Evolutionary conservation across 1,140 invertebrate species (phyloP), one percentile per base, ranked within the genome.

Genomic region (Lepidostoma basale): DNA sequence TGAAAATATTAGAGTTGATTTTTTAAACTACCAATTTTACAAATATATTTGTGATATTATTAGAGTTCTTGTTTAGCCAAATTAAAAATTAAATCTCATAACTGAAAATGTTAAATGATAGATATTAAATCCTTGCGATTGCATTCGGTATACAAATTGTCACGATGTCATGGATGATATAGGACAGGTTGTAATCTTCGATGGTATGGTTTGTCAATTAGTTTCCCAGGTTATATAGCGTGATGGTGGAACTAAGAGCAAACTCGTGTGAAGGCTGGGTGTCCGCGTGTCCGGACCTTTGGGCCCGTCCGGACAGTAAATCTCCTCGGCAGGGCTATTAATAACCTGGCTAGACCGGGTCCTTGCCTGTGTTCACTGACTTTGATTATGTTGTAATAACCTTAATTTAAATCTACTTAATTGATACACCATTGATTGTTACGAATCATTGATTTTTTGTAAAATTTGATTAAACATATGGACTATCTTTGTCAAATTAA

Each of bases 181-280:
- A n/a, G n/a, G n/a, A n/a, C n/a, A n/a, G n/a, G 33, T 9, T 36
- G 10, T 36, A 36, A n/a, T 36, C 33, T 12, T n/a, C 45, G 25
- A 3, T 12, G n/a, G 45, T n/a, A 49, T 49, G 45, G n/a, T 49
- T 22, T 12, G 18, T 49, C 22, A 49, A 49, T 49, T 23, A 49
- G 52, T 56, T 33, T 0, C 26, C 52, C 16, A 6, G 30, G 30
- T 33, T 5, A 33, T 28, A 54, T 67, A 42, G 45, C 56, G 40
- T 47, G 45, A 69, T 52, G 39, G 28, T 47, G n/a, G n/a, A n/a
- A 25, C 54, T 69, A 69, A 69, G 49, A 69, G 67, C 67, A 69
- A 69, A 69, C 30, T 40, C 67, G 36, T 69, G 67, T 69, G 67
- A 69, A 44, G 60, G 60, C 67, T 62, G 49, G n/a, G n/a, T n/a